Percentiles rank a stretch among this genome's conserved stretches.
phyloP scores from a whole-genome alignment of 2,888 invertebrate species.

The Ormyrus pomaceus region DNA sequence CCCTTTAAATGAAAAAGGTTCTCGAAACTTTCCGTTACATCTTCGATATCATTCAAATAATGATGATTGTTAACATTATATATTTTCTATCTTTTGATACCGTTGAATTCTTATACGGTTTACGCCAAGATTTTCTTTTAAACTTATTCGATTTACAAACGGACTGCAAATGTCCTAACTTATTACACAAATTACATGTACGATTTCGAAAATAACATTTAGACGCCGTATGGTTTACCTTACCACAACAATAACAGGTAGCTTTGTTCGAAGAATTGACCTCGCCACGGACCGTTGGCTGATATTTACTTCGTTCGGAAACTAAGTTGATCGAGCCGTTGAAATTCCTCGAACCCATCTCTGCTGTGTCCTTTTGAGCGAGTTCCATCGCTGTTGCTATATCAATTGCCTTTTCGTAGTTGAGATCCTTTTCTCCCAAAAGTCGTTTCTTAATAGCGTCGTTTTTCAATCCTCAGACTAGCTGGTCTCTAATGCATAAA shows the following conservation, averaged over 20 bases:
- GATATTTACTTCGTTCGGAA: background rate
- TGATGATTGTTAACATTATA: background rate
- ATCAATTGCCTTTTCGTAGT: conserved; percentile 23
- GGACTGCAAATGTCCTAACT: conserved; percentile 18
- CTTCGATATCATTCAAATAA: background rate
- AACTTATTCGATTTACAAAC: conserved; percentile 26
- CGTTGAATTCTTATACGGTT: background rate
- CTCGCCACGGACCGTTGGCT: background rate
- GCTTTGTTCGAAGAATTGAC: background rate
- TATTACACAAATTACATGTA: conserved; percentile 33
- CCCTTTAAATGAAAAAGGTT: background rate
- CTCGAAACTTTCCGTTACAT: background rate
- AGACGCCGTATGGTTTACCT: background rate
- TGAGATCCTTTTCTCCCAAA: conserved; percentile 28
- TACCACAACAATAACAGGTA: conserved; percentile 32
- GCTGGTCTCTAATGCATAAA: background rate
- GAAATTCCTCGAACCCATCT: background rate
- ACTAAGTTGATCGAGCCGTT: background rate
- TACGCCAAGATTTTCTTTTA: background rate
- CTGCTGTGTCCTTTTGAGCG: background rate
- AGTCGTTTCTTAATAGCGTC: conserved; percentile 17
- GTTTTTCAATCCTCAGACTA: conserved; percentile 1
- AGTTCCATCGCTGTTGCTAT: conserved; percentile 6
- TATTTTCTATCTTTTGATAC: background rate
- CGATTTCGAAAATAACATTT: conserved; percentile 24